These are phyloP conservation scores for Cephalotes varians DNA, from an alignment of 2,888 invertebrate species.

Conservation along the genomic window DNA sequence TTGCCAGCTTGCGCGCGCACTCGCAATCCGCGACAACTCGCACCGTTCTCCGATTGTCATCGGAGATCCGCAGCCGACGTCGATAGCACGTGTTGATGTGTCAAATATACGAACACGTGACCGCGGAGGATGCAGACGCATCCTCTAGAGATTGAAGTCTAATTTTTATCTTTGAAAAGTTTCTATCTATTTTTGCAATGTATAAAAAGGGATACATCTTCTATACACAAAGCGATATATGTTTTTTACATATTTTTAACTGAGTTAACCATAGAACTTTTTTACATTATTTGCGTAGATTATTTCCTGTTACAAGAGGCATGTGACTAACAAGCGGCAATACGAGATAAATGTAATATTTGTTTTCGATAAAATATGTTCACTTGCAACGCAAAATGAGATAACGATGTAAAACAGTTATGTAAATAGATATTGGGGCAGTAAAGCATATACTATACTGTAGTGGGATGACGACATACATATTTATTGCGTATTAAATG, in stretches of 20 bases:
- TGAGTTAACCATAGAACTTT: not conserved
- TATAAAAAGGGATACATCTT: too few species aligned
- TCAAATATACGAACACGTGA: conserved; percentile 21
- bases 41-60: conserved; percentile 18
- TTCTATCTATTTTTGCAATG: not conserved
- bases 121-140: not conserved
- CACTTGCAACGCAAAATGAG: not conserved
- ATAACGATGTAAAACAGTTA: not conserved
- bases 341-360: not conserved
- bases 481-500: conserved; percentile 82
- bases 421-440: not conserved
- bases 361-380: not conserved
- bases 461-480: conserved; percentile 76
- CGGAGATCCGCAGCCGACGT: not conserved
- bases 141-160: not conserved
- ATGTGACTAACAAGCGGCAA: not conserved
- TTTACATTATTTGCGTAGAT: not conserved
- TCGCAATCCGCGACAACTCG: conserved; percentile 43
- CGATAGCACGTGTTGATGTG: conserved; percentile 32
- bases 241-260: not conserved
- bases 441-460: conserved; percentile 1
- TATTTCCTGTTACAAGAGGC: too few species aligned
- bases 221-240: too few species aligned
- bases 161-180: not conserved
- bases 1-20: conserved; percentile 77